phyloP scores from a whole-genome alignment of 2,113 vertebrate species.

The Barnardius zonarius region DNA sequence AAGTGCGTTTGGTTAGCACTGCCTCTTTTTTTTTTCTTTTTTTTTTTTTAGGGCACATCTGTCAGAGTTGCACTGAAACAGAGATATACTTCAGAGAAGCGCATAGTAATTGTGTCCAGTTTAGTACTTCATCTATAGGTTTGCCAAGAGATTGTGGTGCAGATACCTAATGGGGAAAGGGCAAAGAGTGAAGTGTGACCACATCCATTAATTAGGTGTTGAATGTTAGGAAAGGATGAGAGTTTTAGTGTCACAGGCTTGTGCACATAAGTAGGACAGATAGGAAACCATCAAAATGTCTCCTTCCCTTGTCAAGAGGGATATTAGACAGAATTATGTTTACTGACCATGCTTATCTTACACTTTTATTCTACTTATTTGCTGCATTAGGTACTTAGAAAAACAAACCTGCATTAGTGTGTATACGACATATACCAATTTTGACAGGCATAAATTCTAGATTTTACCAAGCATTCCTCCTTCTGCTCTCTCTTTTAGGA shows the following conservation, averaged over 20 bases:
- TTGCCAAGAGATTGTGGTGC: not conserved
- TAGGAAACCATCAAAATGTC: not conserved
- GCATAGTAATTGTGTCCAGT: not conserved
- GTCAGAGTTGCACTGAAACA: not conserved
- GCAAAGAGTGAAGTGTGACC: not conserved
- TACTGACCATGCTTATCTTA: not conserved
- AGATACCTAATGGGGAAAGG: not conserved
- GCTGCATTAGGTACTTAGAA: not conserved
- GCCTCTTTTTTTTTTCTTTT: no score
- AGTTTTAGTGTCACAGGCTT: not conserved
- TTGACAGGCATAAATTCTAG: not conserved
- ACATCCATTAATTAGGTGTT: not conserved
- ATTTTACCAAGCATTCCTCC: not conserved
- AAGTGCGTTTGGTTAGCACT: not conserved
- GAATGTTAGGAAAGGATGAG: not conserved
- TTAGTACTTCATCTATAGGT: not conserved
- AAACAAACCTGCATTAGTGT: not conserved
- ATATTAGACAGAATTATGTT: not conserved
- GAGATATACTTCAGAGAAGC: not conserved
- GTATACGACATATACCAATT: not conserved
- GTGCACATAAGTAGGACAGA: rapidly evolving
- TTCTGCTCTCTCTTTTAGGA: not conserved
- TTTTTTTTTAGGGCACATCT: not conserved
- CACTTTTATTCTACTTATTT: not conserved
- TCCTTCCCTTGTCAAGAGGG: not conserved